A percentile compares a stretch with the other conserved stretches of the same genome.
These are phyloP conservation scores for Pseudopleuronectes americanus DNA, from an alignment of 2,797 vertebrate species.

Conservation along the genomic window DNA sequence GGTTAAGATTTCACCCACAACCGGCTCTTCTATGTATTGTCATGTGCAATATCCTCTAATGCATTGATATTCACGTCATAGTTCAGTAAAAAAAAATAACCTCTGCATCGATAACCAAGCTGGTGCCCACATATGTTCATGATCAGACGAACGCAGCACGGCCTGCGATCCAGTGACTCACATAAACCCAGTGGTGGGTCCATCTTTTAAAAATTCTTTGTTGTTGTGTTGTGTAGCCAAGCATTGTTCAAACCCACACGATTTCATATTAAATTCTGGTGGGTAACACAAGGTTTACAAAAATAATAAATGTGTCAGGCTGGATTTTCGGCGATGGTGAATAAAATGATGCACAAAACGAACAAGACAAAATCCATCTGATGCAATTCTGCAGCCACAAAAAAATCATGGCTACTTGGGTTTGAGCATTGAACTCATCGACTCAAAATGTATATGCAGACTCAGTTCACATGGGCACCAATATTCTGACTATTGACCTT, in stretches of 20 bases:
- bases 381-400: not conserved
- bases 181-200: constrained; percentile 20
- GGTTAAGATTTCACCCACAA: constrained; percentile 24
- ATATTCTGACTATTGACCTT: no score
- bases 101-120: constrained; percentile 34
- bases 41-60: not conserved
- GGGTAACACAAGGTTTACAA: constrained; percentile 29
- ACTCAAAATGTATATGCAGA: not conserved
- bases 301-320: constrained; percentile 31
- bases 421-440: no score
- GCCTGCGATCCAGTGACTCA: constrained; percentile 15
- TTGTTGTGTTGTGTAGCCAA: constrained; percentile 36
- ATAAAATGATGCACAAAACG: constrained; percentile 6
- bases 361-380: not conserved
- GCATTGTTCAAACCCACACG: constrained; percentile 45
- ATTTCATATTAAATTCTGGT: constrained; percentile 27
- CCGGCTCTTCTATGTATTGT: not conserved
- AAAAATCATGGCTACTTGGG: no score
- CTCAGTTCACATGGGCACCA: no score
- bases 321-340: not conserved
- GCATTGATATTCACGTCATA: not conserved
- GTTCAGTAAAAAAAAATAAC: constrained; percentile 19
- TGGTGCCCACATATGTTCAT: constrained; percentile 40
- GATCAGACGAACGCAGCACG: constrained; percentile 22
- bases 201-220: constrained; percentile 29